Evolutionary conservation across 2,888 invertebrate species (phyloP).

Genomic region (Apocheima hispidaria): DNA sequence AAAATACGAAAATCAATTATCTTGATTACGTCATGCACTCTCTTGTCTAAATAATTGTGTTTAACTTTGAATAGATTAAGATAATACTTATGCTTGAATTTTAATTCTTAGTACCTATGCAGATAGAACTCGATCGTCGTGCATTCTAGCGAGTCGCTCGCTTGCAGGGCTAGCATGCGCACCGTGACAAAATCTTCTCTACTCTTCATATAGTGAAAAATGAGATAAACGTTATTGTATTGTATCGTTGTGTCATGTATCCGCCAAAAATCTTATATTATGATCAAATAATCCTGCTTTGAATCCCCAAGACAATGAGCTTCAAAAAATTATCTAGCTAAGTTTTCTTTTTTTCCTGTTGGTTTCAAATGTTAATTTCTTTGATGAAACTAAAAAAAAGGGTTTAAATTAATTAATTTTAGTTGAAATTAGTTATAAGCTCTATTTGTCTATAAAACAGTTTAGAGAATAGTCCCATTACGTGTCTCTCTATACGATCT

Average conservation of each 20-base stretch:
- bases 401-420: neutral
- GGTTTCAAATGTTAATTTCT: too few species aligned
- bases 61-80: neutral
- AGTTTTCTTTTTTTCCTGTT: too few species aligned
- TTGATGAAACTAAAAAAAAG: neutral
- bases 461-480: conserved; percentile 76
- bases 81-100: neutral
- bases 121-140: too few species aligned
- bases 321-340: too few species aligned
- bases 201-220: too few species aligned
- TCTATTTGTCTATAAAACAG: neutral
- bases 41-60: neutral
- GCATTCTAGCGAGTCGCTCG: too few species aligned
- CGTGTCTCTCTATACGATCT: conserved; percentile 56
- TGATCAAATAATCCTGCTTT: neutral
- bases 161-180: too few species aligned
- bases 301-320: too few species aligned
- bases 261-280: neutral
- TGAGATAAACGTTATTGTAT: too few species aligned
- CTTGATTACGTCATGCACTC: neutral
- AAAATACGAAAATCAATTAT: neutral
- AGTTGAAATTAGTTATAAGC: neutral
- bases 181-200: too few species aligned
- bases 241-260: too few species aligned
- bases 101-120: neutral